phyloP scores from a whole-genome alignment of 2,888 invertebrate genomes.

The Phaedon cochleariae region DNA sequence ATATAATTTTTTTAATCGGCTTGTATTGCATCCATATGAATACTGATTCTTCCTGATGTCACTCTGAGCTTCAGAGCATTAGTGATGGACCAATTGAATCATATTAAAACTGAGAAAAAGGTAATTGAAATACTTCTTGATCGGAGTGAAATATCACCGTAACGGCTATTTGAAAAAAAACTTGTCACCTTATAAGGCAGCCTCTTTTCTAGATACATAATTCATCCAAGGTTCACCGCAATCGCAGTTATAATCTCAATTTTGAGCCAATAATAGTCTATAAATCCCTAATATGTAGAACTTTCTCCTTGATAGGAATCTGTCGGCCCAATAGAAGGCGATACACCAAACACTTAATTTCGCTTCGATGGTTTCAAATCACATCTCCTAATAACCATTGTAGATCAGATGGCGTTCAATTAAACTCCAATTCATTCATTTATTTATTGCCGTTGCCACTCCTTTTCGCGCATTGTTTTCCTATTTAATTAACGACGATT shows the following conservation, averaged over 20 bases:
- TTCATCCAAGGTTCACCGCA: conserved; percentile 46
- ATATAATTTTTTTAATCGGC: no score
- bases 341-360: conserved; percentile 46
- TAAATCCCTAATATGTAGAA: conserved; percentile 58
- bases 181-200: conserved; percentile 37
- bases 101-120: neutral
- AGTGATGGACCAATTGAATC: neutral
- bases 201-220: conserved; percentile 41
- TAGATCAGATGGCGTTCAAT: conserved; percentile 42
- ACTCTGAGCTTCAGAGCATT: no score
- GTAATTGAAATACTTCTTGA: neutral
- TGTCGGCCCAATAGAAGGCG: conserved; percentile 44
- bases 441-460: conserved; percentile 38
- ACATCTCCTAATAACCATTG: conserved; percentile 36
- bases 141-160: neutral
- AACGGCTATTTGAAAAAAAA: conserved; percentile 24
- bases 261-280: conserved; percentile 54
- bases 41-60: no score
- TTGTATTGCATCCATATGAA: no score
- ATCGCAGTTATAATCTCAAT: conserved; percentile 50
- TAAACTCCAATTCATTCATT: conserved; percentile 44
- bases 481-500: conserved; percentile 23
- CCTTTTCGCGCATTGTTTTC: conserved; percentile 36
- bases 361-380: conserved; percentile 24
- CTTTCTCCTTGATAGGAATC: conserved; percentile 54